A percentile compares a stretch with the other conserved stretches of the same genome.
phyloP scores from a whole-genome alignment of 64 coral and sea anemone genomes.

The Anthopleura sola region DNA sequence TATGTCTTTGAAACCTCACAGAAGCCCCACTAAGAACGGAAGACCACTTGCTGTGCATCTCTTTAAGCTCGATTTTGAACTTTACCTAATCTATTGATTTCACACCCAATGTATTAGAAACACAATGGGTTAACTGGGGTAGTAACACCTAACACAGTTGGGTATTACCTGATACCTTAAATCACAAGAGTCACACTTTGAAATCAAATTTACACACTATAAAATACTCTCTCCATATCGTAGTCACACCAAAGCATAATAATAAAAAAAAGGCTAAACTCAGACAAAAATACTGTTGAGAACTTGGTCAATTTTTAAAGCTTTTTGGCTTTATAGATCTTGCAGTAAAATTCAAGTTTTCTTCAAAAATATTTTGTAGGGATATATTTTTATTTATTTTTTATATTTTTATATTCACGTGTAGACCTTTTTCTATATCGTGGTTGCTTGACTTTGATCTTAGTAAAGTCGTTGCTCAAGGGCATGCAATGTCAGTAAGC shows the following conservation, averaged over 20 bases:
- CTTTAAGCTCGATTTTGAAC: not conserved
- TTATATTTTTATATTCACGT: not conserved
- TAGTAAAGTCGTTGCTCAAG: not conserved
- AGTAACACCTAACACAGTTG: slow-evolving; percentile 7
- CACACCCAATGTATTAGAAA: not conserved
- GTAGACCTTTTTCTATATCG: not conserved
- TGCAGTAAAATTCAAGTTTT: too few relatives aligned
- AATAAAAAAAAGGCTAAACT: not conserved
- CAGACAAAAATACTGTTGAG: not conserved
- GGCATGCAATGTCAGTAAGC: not conserved
- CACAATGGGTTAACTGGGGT: not conserved
- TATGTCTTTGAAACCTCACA: not conserved
- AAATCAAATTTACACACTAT: slow-evolving; percentile 12
- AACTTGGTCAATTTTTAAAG: too few relatives aligned
- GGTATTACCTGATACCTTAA: not conserved
- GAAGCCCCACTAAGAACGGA: not conserved
- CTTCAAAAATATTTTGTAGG: too few relatives aligned
- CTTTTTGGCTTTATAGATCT: too few relatives aligned
- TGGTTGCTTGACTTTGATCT: not conserved
- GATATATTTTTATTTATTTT: not conserved
- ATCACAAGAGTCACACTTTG: not conserved
- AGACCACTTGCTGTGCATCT: not conserved
- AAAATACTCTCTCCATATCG: not conserved
- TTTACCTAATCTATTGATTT: slow-evolving; percentile 5
- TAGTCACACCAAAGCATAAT: not conserved